Evolutionary conservation across 2,113 vertebrate species (phyloP).

Genomic region (Baryphthengus martii): DNA sequence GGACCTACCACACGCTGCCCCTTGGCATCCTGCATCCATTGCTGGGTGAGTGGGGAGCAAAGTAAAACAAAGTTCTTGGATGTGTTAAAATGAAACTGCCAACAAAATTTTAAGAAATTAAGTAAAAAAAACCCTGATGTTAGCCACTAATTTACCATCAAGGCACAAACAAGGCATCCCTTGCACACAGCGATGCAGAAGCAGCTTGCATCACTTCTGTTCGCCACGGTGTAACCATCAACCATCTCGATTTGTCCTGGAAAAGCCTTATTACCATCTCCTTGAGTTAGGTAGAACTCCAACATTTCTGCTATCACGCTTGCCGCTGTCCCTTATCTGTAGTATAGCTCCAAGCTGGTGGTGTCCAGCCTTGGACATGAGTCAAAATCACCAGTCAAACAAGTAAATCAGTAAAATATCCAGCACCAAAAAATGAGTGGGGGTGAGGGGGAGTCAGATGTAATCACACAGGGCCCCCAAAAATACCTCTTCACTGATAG

Average conservation of each 20-base stretch:
- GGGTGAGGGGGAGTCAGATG: neutral
- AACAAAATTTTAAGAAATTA: neutral
- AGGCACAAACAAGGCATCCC: neutral
- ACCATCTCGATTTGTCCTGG: neutral
- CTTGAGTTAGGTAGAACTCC: neutral
- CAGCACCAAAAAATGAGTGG: neutral
- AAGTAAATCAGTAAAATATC: neutral
- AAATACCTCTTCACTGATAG: neutral
- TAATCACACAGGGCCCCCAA: too few species aligned
- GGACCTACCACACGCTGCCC: neutral
- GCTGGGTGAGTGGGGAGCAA: rapidly evolving
- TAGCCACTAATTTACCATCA: neutral
- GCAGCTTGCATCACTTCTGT: neutral
- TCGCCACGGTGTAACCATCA: neutral
- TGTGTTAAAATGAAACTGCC: neutral
- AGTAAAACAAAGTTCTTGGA: neutral
- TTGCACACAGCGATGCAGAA: neutral
- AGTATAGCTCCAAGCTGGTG: neutral
- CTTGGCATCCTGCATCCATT: neutral
- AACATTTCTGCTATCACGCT: neutral
- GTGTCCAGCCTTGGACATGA: neutral
- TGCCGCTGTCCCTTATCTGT: neutral
- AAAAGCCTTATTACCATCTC: neutral
- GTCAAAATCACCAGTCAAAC: neutral
- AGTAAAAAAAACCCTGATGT: neutral